Percentiles rank a stretch among this genome's conserved stretches.
These are phyloP conservation scores for Muscina levida DNA, from an alignment of 2,888 invertebrate genomes.

Conservation along the genomic window DNA sequence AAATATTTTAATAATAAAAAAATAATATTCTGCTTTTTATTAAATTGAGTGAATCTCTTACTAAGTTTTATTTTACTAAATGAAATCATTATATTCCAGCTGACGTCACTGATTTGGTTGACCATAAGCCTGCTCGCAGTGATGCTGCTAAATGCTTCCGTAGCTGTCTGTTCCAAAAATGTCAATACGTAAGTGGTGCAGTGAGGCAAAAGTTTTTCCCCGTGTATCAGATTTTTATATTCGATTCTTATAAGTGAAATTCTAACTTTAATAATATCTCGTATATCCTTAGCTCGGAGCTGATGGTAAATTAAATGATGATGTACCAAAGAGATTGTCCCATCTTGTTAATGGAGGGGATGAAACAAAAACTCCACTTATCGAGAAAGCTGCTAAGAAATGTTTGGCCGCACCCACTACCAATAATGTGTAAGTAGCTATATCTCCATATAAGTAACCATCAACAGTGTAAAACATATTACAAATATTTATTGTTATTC, in stretches of 20 bases:
- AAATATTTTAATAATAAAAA: no score
- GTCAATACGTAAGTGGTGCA: conserved; percentile 3
- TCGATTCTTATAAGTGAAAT: no score
- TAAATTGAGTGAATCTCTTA: no score
- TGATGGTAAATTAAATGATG: not conserved
- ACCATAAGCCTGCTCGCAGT: not conserved
- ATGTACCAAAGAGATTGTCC: not conserved
- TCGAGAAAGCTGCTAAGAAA: not conserved
- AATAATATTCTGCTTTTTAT: no score
- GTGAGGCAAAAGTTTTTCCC: no score
- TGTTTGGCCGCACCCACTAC: not conserved
- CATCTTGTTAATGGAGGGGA: not conserved
- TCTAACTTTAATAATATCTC: no score
- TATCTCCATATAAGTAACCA: no score
- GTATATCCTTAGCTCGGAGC: not conserved
- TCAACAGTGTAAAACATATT: no score
- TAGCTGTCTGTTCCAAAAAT: not conserved
- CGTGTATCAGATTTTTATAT: no score
- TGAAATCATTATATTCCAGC: no score
- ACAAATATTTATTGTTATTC: no score
- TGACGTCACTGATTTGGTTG: not conserved
- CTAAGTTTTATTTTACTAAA: no score
- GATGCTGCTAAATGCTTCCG: conserved; percentile 15
- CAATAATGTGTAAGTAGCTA: conserved; percentile 13
- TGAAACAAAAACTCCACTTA: not conserved